Base-by-base conservation (phyloP, 2,113 vertebrate species). In the Eonycteris spelaea region DNA sequence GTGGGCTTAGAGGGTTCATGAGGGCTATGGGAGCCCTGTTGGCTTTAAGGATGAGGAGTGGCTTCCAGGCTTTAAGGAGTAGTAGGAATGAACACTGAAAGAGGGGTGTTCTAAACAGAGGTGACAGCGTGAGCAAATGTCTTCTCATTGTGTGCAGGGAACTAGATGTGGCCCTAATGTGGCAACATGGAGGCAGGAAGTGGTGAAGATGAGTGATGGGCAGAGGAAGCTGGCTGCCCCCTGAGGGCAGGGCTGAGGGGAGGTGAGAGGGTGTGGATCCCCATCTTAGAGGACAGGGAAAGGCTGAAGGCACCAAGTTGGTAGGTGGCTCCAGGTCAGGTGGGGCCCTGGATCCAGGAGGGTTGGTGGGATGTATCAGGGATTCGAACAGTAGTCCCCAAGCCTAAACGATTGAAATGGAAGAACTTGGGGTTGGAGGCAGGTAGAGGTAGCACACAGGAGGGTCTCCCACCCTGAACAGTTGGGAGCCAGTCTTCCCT, bases 1-100 rank as follows among this genome's bases (percentile, higher is more conserved):
- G 1, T 33, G 19, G 43, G 43, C n/a, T n/a, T 48, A 45, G n/a
- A 11, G 33, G 73, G 33, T 7, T 11, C 53, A 11, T 0, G 0
- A 0, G 6, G 63, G 74, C 57, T 24, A 15, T 3, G 2, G 57
- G 21, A 35, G 28, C 53, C 38, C 83, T 40, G 1, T 0, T 7
- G 43, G 71, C 21, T 28, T 70, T 35, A 12, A 11, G 38, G 74
- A 24, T 28, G 45, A 11, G 13, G 63, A 7, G 3, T n/a, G 65
- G 38, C 51, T 38, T 71, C 30, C 6, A 10, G 22, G 61, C 38
- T 61, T 65, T 6, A 16, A 67, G 24, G 63, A 45, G 38, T 3
- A 51, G 57, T 7, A 40, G 53, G 19, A 55, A 40, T 10, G 26
- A 59, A 51, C 55, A 14, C 67, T 28, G 12, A 48, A 75, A 86